phyloP scores from a whole-genome alignment of 2,113 vertebrate genomes.

The Illadopsis cleaveri region DNA sequence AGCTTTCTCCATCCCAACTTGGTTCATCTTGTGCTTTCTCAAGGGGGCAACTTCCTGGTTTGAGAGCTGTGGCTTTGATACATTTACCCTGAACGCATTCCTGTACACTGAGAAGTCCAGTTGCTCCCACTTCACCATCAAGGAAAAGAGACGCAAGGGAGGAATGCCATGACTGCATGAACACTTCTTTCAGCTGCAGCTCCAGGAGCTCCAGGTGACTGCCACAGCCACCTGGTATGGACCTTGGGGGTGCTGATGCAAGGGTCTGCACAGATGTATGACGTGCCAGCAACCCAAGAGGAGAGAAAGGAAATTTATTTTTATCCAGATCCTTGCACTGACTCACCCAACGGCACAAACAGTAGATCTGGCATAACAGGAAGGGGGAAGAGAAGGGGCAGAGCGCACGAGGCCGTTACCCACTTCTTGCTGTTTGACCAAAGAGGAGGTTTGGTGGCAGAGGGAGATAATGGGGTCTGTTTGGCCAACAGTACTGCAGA shows the following conservation, averaged over 20 bases:
- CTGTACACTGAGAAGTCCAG: background rate
- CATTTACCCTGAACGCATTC: background rate
- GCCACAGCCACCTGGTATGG: background rate
- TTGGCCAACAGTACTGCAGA: background rate
- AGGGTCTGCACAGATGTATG: background rate
- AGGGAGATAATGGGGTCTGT: background rate
- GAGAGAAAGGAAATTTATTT: slow-evolving; percentile 21
- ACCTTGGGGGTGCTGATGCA: background rate
- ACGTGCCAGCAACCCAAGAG: background rate
- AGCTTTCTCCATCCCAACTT: background rate
- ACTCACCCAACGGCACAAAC: slow-evolving; percentile 51
- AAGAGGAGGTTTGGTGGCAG: background rate
- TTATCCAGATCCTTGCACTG: slow-evolving; percentile 45
- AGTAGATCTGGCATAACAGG: slow-evolving; percentile 47
- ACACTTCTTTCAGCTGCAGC: background rate
- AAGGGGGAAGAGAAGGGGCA: slow-evolving; percentile 54
- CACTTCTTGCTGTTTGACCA: background rate
- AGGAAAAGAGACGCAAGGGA: background rate
- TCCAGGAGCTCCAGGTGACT: background rate
- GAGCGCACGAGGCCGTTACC: background rate
- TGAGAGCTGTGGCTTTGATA: background rate
- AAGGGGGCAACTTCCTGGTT: background rate
- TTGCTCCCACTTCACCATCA: background rate
- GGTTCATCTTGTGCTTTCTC: background rate
- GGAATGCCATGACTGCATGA: background rate